A percentile compares a stretch with the other conserved stretches of the same genome.
Evolutionary conservation across 2,888 invertebrate genomes (phyloP).

Genomic region (Oxycera nigricornis): DNA sequence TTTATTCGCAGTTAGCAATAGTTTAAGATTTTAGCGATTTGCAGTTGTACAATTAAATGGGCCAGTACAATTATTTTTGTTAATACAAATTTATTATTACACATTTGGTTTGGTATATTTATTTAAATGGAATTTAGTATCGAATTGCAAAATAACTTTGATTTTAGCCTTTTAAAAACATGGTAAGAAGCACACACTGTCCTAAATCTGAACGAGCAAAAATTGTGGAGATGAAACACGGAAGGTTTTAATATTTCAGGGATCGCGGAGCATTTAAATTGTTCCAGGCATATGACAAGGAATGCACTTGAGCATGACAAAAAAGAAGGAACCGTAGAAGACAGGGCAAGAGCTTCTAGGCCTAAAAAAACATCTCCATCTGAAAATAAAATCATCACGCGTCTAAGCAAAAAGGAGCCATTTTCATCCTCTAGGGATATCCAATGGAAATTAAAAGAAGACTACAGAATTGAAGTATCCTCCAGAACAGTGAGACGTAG

Average conservation of each 20-base stretch:
- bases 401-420: neutral
- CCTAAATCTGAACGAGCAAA: neutral
- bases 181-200: neutral
- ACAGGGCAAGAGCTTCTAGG: neutral
- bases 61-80: neutral
- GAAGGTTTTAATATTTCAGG: neutral
- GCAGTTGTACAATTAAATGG: neutral
- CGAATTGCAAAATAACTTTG: neutral
- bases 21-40: neutral
- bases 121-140: neutral
- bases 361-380: neutral
- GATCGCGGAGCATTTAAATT: neutral
- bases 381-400: neutral
- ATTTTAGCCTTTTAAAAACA: neutral
- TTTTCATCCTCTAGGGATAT: neutral
- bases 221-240: neutral
- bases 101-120: neutral
- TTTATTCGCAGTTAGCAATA: neutral
- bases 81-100: neutral
- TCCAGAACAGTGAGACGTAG: neutral
- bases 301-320: neutral
- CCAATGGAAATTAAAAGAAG: no score
- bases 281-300: neutral
- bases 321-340: neutral
- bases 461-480: neutral